Conservation (phyloP, 2,797 vertebrate genomes). For the Mergus octosetaceus region DNA sequence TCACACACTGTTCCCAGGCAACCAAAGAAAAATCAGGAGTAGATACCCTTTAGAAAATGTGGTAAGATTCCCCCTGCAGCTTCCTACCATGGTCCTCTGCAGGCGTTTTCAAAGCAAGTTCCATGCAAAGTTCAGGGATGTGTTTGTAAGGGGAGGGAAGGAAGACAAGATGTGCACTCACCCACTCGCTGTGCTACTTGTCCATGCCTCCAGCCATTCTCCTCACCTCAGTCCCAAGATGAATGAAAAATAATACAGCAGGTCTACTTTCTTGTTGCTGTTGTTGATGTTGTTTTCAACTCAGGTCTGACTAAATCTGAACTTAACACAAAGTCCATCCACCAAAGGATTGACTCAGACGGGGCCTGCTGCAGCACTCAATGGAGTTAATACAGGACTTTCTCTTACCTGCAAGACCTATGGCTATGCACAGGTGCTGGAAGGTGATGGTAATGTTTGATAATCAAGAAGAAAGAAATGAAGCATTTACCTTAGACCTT, state of each 20-base stretch:
- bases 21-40: background rate
- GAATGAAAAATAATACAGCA: background rate
- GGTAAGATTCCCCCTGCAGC: background rate
- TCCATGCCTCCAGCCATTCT: background rate
- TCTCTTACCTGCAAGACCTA: background rate
- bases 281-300: background rate
- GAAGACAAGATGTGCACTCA: background rate
- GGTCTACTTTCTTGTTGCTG: background rate
- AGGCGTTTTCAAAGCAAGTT: background rate
- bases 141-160: background rate
- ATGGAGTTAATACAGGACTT: background rate
- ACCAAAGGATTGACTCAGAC: background rate
- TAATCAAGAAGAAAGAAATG: background rate
- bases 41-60: background rate
- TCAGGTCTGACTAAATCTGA: background rate
- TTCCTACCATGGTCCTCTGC: background rate
- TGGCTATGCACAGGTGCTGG: background rate
- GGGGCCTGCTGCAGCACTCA: too few species aligned
- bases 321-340: background rate
- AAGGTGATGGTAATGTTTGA: background rate
- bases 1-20: background rate
- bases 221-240: background rate
- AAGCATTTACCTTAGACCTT: background rate
- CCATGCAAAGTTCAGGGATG: background rate
- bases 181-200: accelerated